phyloP scores from a whole-genome alignment of 2,888 invertebrate species.

The Drosophila macrothrix region DNA sequence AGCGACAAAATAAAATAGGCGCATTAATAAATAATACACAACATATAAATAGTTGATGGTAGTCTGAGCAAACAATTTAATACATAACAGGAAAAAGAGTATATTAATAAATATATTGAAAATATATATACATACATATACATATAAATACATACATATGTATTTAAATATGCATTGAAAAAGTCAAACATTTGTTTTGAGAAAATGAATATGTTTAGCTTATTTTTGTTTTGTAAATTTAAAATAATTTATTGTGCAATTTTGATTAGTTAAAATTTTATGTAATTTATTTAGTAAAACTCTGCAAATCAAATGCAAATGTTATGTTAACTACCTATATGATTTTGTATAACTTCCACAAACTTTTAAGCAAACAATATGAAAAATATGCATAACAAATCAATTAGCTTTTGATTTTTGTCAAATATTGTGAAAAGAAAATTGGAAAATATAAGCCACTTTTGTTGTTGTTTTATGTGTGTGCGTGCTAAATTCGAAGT shows the following conservation, averaged over 20 bases:
- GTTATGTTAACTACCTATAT: conserved; percentile 27
- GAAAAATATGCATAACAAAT: conserved; percentile 30
- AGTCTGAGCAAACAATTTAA: conserved; percentile 68
- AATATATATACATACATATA: conserved; percentile 23
- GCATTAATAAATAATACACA: conserved; percentile 56
- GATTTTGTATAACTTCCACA: conserved; percentile 42
- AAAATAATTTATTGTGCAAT: conserved; percentile 64
- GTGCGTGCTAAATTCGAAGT: conserved; percentile 73
- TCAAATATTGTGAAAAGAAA: conserved; percentile 47
- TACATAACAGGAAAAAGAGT: conserved; percentile 30
- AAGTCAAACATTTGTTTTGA: conserved; percentile 12
- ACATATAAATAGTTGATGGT: conserved; percentile 70
- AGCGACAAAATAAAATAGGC: conserved; percentile 44
- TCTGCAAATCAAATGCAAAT: conserved; percentile 46
- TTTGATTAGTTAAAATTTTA: conserved; percentile 38
- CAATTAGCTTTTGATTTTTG: conserved; percentile 43
- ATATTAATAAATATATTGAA: conserved; percentile 40
- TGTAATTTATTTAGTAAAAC: conserved; percentile 55
- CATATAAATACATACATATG: conserved; percentile 22
- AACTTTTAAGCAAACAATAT: conserved; percentile 34
- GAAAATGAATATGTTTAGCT: conserved; percentile 1
- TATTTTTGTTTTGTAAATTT: conserved; percentile 17
- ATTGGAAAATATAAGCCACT: conserved; percentile 37
- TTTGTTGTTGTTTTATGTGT: conserved; percentile 80
- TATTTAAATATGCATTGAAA: conserved; percentile 25